Conservation (phyloP, 2,113 vertebrate species). For the Planiliza haematocheilus region DNA sequence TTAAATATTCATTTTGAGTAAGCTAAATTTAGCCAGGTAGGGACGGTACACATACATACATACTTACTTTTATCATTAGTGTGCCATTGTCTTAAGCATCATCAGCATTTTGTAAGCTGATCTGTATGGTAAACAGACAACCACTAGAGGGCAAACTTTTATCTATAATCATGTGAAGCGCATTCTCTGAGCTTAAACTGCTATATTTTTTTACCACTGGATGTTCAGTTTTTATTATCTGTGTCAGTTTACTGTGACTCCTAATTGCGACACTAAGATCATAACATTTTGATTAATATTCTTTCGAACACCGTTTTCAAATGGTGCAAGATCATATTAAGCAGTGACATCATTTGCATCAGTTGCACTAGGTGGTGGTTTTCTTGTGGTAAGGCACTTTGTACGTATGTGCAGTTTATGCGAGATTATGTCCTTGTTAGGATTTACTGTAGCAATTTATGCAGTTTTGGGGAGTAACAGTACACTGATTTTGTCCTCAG, state of each 20-base stretch:
- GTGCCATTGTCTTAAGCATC: neutral
- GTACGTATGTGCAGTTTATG: neutral
- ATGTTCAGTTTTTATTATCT: constrained; percentile 5
- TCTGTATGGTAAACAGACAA: constrained; percentile 21
- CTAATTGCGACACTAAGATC: neutral
- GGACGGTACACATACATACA: no score
- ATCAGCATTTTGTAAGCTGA: neutral
- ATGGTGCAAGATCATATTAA: constrained; percentile 36
- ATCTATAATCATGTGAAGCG: neutral
- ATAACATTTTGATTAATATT: neutral
- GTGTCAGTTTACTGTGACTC: neutral
- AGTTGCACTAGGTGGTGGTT: neutral
- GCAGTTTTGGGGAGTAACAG: constrained; percentile 45
- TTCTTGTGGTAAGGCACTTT: neutral
- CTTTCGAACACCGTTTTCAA: neutral
- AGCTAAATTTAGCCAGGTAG: no score
- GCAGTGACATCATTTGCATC: constrained; percentile 6
- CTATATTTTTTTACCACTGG: neutral
- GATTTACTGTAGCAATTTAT: constrained; percentile 19
- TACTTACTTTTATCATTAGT: neutral
- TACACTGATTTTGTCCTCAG: constrained; percentile 60
- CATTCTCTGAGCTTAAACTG: neutral
- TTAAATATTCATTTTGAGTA: neutral
- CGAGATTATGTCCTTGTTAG: constrained; percentile 9
- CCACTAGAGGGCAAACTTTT: constrained; percentile 70